These are phyloP conservation scores for Ia io DNA, from an alignment of 2,113 vertebrate genomes.

Conservation along the genomic window DNA sequence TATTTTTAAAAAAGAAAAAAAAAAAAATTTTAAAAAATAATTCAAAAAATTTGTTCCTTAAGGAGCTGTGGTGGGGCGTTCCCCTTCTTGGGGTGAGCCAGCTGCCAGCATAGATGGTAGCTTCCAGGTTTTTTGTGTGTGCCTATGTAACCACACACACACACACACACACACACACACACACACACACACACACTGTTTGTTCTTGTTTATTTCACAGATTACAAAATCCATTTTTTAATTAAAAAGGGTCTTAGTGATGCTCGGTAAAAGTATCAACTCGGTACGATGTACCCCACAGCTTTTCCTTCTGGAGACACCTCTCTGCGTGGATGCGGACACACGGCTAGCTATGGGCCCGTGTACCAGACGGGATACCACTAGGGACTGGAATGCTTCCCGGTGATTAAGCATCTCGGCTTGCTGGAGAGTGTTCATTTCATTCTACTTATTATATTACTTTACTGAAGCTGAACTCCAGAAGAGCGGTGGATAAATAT, in stretches of 20 bases:
- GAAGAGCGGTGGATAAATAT: background rate
- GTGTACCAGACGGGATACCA: background rate
- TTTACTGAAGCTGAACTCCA: background rate
- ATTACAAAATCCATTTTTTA: background rate
- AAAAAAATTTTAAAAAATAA: background rate
- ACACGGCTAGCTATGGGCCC: no score
- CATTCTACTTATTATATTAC: background rate
- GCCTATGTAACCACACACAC: background rate
- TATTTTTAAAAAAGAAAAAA: background rate
- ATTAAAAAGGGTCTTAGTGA: background rate
- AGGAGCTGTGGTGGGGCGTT: background rate
- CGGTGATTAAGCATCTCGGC: background rate
- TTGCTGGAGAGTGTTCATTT: background rate
- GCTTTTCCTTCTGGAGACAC: background rate
- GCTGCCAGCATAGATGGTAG: rapidly evolving
- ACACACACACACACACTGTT: background rate
- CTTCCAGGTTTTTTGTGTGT: background rate
- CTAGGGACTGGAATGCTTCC: background rate
- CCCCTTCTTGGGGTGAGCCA: background rate
- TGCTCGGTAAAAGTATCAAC: background rate
- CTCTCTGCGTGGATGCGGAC: no score
- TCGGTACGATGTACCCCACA: background rate
- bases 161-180: background rate
- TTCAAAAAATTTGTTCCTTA: background rate
- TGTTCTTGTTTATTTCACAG: background rate